Base-by-base conservation (phyloP, 2,797 vertebrate species). In the Phoebastria nigripes region DNA sequence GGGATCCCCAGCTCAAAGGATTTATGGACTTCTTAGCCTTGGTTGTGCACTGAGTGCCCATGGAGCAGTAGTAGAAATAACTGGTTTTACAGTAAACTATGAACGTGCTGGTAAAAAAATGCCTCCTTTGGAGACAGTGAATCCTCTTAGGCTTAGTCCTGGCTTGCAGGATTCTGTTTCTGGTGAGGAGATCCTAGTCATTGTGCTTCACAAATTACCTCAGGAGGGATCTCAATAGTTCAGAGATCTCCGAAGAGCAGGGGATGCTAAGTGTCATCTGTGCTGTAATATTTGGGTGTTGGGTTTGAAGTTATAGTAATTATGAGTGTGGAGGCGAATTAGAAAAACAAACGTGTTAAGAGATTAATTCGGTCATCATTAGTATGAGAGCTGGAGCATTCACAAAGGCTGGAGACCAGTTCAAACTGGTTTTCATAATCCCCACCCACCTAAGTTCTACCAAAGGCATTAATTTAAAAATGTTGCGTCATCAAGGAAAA, bases 301-400 rank as follows among this genome's bases (percentile, higher is more conserved):
- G 67, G 21, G 71, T 91, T 95, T 92, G 92, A 59, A 95, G 84
- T 72, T 95, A 95, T 19, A 91, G 78, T 78, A 90, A 97, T 95
- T 95, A 95, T 24, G 49, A 65, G 20, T 96, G 96, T 90, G 93
- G 94, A 95, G 92, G 96, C 78, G 92, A 96, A 95, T 93, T 95
- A 95, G 92, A 92, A 97, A 96, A 97, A 96, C 96, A 97, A 97
- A 93, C 2, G 92, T 96, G 96, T 97, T 96, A 96, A 91, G 90
- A 93, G 95, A 96, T 97, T 96, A 94, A 81, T 96, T 96, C 89
- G 93, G 87, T 96, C 92, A 96, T 92, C 92, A 83, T 96, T 89
- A 94, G 89, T 65, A 85, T 83, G 74, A 95, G 65, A 92, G 92
- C 47, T 25, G 90, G 69, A 95, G 83, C 87, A 74, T 76, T 95